Evolutionary conservation across 1,140 invertebrate species (phyloP).

Genomic region (Maniola jurtina): DNA sequence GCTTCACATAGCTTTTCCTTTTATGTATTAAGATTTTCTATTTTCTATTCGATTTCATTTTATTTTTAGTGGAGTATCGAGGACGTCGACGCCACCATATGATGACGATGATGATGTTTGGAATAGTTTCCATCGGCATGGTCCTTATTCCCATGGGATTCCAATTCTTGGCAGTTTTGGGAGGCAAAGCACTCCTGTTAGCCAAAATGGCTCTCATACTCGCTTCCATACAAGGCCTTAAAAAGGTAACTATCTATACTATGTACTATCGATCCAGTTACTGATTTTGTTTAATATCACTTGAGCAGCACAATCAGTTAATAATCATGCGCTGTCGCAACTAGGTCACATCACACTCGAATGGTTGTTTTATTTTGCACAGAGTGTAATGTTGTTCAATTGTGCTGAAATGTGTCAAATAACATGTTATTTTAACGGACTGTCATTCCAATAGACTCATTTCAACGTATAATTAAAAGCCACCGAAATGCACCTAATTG

Average conservation of each 20-base stretch:
- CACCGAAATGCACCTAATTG: conserved; percentile 22
- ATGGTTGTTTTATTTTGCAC: too few species aligned
- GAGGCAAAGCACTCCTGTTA: conserved; percentile 86
- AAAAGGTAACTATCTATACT: conserved; percentile 77
- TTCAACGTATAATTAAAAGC: conserved; percentile 20
- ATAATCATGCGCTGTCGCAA: too few species aligned
- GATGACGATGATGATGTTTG: conserved; percentile 86
- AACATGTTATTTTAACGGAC: conserved; percentile 1
- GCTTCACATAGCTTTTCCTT: too few species aligned
- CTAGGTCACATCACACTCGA: too few species aligned
- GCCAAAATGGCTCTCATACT: conserved; percentile 88
- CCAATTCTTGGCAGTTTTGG: conserved; percentile 86
- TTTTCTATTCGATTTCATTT: neutral
- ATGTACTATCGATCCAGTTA: neutral
- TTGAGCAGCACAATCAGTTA: too few species aligned
- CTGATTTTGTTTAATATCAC: neutral
- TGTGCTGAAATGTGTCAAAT: neutral
- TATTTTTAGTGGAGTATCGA: conserved; percentile 71
- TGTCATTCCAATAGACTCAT: conserved; percentile 11
- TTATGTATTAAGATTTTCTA: neutral
- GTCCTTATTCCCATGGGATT: conserved; percentile 88
- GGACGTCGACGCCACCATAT: conserved; percentile 80
- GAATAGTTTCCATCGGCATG: conserved; percentile 84
- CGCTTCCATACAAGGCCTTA: conserved; percentile 87
- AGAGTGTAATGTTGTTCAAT: neutral